Evolutionary conservation across 2,797 vertebrate species (phyloP).

Genomic region (Limnodromus scolopaceus): DNA sequence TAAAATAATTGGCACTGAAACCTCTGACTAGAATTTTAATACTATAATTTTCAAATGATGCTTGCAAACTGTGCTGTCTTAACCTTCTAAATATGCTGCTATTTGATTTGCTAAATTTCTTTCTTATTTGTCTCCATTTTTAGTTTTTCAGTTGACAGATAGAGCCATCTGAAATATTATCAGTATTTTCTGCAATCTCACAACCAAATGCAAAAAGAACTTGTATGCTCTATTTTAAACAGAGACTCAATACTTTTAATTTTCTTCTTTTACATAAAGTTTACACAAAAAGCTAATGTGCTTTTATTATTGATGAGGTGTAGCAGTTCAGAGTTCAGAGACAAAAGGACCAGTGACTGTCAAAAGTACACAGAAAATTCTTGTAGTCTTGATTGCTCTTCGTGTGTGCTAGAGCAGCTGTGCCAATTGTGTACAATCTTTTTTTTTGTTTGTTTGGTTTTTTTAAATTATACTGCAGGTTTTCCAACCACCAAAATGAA

Average conservation of each 20-base stretch:
- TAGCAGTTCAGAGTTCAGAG: neutral
- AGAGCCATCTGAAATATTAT: neutral
- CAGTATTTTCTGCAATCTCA: neutral
- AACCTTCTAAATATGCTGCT: neutral
- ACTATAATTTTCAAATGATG: neutral
- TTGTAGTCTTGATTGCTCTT: neutral
- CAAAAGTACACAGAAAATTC: neutral
- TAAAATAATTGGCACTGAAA: constrained; percentile 30
- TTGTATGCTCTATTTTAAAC: neutral
- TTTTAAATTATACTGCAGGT: neutral
- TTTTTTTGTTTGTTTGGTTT: too few species aligned
- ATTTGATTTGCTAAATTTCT: neutral
- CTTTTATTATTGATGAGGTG: neutral
- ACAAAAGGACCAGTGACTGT: neutral
- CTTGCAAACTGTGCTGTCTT: neutral
- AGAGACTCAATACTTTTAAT: neutral
- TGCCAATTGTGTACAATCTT: neutral
- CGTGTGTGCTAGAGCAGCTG: neutral
- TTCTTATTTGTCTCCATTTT: neutral
- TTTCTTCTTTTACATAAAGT: neutral
- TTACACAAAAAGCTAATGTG: neutral
- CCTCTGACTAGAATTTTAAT: constrained; percentile 40
- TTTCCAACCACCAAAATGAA: neutral
- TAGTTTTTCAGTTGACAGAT: neutral
- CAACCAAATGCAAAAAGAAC: neutral